Evolutionary conservation across 30 jellyfish, hydroid and myxozoan genomes (phyloP).

Genomic region (Hydra vulgaris): DNA sequence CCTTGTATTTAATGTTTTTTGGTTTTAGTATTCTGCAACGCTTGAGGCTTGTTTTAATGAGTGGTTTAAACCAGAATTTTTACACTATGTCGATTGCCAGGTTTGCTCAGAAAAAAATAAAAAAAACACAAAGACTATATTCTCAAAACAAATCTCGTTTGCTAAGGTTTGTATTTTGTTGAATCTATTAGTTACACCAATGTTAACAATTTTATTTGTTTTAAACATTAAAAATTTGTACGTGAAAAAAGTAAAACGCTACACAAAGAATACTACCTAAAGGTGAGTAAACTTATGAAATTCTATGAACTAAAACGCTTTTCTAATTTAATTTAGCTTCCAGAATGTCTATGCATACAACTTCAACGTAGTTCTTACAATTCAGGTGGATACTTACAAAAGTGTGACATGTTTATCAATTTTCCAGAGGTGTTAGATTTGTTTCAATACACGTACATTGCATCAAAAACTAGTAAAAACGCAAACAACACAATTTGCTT

Average conservation of each 20-base stretch:
- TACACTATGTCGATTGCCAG: constrained; percentile 53
- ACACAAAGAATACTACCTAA: background rate
- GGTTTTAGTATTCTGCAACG: constrained; percentile 42
- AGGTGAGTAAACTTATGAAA: no score
- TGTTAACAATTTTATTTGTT: no score
- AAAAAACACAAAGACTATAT: constrained; percentile 3
- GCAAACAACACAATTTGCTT: background rate
- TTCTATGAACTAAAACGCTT: background rate
- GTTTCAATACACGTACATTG: constrained; percentile 36
- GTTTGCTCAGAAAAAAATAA: constrained; percentile 25
- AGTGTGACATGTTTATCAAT: constrained; percentile 43
- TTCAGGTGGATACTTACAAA: constrained; percentile 35
- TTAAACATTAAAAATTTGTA: background rate
- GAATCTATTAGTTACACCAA: no score
- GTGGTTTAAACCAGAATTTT: constrained; percentile 37
- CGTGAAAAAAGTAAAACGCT: background rate
- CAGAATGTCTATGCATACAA: constrained; percentile 62
- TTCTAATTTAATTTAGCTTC: constrained; percentile 33
- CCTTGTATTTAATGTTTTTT: no score
- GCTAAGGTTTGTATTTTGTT: constrained; percentile 73
- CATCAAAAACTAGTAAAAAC: constrained; percentile 2
- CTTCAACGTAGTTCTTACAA: constrained; percentile 52
- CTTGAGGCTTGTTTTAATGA: constrained; percentile 44
- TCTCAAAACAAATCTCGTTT: constrained; percentile 48
- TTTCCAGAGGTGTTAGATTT: constrained; percentile 63